These are phyloP conservation scores for Dynastes hyllus DNA, from an alignment of 2,888 invertebrate species.

Conservation along the genomic window DNA sequence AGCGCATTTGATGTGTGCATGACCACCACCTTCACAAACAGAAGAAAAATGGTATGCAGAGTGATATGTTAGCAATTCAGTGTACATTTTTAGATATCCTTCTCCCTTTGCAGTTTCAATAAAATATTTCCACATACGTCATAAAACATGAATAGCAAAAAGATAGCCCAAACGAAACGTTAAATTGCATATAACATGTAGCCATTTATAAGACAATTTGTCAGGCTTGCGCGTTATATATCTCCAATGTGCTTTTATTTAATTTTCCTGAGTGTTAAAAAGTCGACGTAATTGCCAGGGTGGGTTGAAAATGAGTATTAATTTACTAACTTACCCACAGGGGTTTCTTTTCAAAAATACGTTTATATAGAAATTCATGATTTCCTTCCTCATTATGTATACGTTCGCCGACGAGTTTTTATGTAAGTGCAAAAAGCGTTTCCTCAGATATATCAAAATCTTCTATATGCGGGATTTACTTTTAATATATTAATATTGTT, in stretches of 20 bases:
- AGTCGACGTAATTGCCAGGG: conserved; percentile 1
- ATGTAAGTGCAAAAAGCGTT: conserved; percentile 1
- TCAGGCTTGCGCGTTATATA: neutral
- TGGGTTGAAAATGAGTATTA: conserved; percentile 20
- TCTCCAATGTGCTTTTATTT: neutral
- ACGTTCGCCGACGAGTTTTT: neutral
- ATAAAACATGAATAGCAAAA: too few species aligned
- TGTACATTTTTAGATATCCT: too few species aligned
- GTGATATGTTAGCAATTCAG: too few species aligned
- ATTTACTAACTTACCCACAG: conserved; percentile 19
- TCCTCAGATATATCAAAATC: neutral
- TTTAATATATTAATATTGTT: neutral
- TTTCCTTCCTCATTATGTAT: conserved; percentile 7
- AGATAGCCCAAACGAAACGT: too few species aligned
- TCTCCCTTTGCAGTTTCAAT: too few species aligned
- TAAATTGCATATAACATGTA: too few species aligned
- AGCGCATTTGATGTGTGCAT: too few species aligned
- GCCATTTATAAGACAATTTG: too few species aligned
- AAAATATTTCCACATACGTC: too few species aligned
- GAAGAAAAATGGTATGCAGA: too few species aligned
- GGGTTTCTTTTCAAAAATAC: conserved; percentile 17
- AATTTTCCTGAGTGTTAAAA: conserved; percentile 11
- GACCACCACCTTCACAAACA: too few species aligned
- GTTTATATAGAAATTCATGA: conserved; percentile 35
- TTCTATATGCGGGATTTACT: neutral